Conservation (phyloP, 2,888 invertebrate genomes). For the Phania funesta region DNA sequence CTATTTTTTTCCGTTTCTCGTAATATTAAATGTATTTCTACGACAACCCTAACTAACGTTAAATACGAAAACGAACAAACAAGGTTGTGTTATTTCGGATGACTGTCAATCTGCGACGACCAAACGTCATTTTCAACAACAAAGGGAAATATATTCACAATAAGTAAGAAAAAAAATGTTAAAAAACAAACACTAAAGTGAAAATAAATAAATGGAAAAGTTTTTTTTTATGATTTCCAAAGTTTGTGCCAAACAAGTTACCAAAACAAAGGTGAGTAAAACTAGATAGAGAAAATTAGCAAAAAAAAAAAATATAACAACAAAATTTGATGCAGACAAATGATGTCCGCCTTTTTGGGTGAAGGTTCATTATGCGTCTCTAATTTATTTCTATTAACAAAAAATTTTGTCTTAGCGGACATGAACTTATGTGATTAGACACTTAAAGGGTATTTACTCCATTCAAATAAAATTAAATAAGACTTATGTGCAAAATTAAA, state of each 20-base stretch:
- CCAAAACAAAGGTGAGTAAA: too few species aligned
- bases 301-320: background rate
- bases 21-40: background rate
- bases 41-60: too few species aligned
- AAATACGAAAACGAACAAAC: background rate
- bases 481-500: too few species aligned
- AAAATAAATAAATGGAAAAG: too few species aligned
- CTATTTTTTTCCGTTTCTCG: background rate
- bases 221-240: too few species aligned
- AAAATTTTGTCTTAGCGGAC: background rate
- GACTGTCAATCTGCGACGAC: constrained; percentile 42
- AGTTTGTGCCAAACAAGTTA: too few species aligned
- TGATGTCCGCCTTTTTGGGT: background rate
- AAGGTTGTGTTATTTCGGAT: constrained; percentile 13
- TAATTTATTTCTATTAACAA: background rate
- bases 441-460: too few species aligned
- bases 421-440: too few species aligned
- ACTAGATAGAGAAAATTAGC: too few species aligned
- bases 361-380: background rate
- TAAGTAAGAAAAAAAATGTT: background rate
- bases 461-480: too few species aligned
- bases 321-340: background rate
- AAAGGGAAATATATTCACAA: background rate
- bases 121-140: constrained; percentile 28
- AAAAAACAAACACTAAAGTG: background rate